Conservation (phyloP, 2,797 vertebrate species). For the Choloepus didactylus region DNA sequence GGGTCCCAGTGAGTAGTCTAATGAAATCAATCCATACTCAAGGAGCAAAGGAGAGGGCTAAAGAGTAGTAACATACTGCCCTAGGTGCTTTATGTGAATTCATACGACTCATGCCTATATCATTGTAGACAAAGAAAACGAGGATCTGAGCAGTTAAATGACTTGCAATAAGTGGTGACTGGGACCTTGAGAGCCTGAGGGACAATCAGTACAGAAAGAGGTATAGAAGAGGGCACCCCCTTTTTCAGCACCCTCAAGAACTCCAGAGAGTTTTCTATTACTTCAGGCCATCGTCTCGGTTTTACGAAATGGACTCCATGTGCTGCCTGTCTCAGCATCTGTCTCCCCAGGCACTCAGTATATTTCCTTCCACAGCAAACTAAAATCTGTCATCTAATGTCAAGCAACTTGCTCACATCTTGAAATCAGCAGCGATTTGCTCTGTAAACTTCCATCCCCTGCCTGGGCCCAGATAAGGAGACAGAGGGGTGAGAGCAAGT, state of each 20-base stretch:
- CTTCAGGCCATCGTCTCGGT: neutral
- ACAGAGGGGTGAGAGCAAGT: neutral
- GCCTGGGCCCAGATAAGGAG: too few species aligned
- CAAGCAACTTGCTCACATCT: neutral
- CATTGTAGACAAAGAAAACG: too few species aligned
- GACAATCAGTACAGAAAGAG: neutral
- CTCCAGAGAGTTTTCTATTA: neutral
- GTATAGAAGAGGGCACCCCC: neutral
- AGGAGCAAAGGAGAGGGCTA: neutral
- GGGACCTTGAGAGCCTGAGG: neutral
- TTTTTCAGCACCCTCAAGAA: neutral
- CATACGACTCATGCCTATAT: fast-evolving
- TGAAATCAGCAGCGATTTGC: neutral
- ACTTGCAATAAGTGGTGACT: neutral
- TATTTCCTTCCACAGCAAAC: neutral
- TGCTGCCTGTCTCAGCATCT: neutral
- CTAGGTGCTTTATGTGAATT: too few species aligned
- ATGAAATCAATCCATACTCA: fast-evolving
- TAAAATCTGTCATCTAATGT: neutral
- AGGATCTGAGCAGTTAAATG: neutral
- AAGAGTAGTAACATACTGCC: fast-evolving
- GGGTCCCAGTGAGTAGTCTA: neutral
- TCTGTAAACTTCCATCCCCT: neutral
- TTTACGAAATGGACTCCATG: neutral
- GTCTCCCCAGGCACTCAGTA: neutral